Percentiles rank a stretch among this genome's conserved stretches.
phyloP scores from a whole-genome alignment of 2,888 invertebrate species.

The Nemotelus nigrinus region DNA sequence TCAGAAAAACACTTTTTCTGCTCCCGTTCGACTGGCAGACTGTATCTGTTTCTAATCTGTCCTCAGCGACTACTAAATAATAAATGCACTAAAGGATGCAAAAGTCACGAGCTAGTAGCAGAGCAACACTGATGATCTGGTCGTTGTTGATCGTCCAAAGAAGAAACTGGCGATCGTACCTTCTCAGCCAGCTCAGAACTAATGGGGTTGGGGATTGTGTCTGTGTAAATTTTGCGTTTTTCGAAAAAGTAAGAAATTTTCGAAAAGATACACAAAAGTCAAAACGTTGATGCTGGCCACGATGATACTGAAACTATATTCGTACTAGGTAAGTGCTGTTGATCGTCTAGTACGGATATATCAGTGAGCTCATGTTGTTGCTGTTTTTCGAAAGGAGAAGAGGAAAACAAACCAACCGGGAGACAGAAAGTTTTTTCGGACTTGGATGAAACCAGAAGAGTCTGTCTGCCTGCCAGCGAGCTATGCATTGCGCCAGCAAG shows the following conservation, averaged over 20 bases:
- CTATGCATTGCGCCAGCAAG: not conserved
- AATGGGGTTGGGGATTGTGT: not conserved
- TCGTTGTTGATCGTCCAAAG: too few species aligned
- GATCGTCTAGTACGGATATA: too few species aligned
- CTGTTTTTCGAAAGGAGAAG: too few species aligned
- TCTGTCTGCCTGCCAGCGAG: constrained; percentile 13
- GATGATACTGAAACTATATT: too few species aligned
- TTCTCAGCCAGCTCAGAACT: too few species aligned
- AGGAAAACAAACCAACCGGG: constrained; percentile 38
- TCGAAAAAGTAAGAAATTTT: not conserved
- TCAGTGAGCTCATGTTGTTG: too few species aligned
- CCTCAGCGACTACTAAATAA: constrained; percentile 64
- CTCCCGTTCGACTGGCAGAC: too few species aligned
- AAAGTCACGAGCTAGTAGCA: constrained; percentile 53
- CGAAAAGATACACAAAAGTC: not conserved
- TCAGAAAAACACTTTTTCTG: too few species aligned
- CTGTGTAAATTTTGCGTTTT: constrained; percentile 36
- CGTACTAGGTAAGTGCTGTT: too few species aligned
- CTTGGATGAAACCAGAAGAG: not conserved
- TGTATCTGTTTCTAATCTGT: constrained; percentile 55
- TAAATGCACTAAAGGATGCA: constrained; percentile 66
- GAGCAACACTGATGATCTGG: not conserved
- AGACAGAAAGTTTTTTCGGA: constrained; percentile 8
- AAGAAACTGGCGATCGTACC: too few species aligned
- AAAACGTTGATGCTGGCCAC: not conserved